phyloP scores from a whole-genome alignment of 1,140 invertebrate species.

The Brachionus rotundiformis region DNA sequence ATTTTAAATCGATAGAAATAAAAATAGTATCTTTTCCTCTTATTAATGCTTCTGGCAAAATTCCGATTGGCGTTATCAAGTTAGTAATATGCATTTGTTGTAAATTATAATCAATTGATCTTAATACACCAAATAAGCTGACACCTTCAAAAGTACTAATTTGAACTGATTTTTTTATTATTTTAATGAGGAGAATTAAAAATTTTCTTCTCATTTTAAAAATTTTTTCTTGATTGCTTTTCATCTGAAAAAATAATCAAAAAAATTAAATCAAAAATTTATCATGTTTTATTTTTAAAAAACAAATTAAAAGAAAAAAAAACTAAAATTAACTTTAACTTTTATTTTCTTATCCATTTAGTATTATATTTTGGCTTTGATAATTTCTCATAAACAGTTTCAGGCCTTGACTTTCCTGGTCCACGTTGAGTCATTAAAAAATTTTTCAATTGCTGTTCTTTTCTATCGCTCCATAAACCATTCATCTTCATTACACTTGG shows the following conservation, averaged over 20 bases:
- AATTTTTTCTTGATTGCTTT: slow-evolving; percentile 56
- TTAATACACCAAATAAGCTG: slow-evolving; percentile 56
- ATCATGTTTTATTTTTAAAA: not conserved
- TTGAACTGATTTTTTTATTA: slow-evolving; percentile 55
- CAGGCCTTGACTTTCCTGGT: slow-evolving; percentile 26
- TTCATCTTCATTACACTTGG: slow-evolving; percentile 25
- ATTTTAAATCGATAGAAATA: slow-evolving; percentile 51
- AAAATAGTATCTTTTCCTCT: slow-evolving; percentile 59
- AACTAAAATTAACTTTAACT: too few relatives aligned
- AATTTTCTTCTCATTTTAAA: slow-evolving; percentile 60
- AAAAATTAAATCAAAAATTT: slow-evolving; percentile 44
- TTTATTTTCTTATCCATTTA: slow-evolving; percentile 23
- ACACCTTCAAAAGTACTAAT: slow-evolving; percentile 58
- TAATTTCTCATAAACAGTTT: slow-evolving; percentile 40
- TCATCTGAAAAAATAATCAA: slow-evolving; percentile 35
- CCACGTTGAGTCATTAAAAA: slow-evolving; percentile 45
- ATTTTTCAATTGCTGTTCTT: slow-evolving; percentile 43
- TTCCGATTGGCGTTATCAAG: slow-evolving; percentile 61
- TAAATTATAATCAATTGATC: slow-evolving; percentile 58
- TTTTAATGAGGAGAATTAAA: slow-evolving; percentile 56
- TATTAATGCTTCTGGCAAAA: slow-evolving; percentile 58
- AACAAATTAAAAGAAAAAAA: not conserved
- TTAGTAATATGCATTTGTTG: slow-evolving; percentile 58
- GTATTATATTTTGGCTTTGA: slow-evolving; percentile 31
- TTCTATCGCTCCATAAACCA: not conserved